These are phyloP conservation scores for Rhopalosiphum nymphaeae DNA, from an alignment of 2,888 invertebrate genomes.

Conservation along the genomic window DNA sequence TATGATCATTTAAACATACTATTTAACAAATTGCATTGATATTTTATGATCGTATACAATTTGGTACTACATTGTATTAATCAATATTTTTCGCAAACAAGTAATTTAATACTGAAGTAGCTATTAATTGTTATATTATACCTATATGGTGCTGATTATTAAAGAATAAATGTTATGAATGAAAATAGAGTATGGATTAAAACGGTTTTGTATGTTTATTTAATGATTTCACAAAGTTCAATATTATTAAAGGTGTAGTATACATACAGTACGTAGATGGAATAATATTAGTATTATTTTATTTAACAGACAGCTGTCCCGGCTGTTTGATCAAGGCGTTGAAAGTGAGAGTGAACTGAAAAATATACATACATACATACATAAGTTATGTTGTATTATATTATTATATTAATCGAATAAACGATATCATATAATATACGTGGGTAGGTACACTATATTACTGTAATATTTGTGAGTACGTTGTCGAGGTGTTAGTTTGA, in stretches of 20 bases:
- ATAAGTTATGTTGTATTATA: background rate
- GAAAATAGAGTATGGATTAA: no score
- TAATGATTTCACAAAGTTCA: no score
- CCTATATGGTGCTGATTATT: no score
- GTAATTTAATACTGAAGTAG: background rate
- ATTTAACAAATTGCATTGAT: background rate
- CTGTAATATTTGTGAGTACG: background rate
- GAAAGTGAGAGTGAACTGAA: background rate
- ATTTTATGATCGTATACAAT: background rate
- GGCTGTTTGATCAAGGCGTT: background rate
- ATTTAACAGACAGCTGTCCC: no score
- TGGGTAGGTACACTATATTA: background rate
- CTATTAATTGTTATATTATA: background rate
- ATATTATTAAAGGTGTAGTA: no score
- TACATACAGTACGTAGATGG: no score
- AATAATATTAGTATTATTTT: no score
- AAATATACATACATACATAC: background rate
- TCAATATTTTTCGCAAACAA: background rate
- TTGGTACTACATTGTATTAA: background rate
- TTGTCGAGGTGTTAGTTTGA: background rate
- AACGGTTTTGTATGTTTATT: no score
- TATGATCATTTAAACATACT: background rate
- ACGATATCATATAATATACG: background rate
- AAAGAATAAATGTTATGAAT: no score
- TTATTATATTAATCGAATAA: background rate